Conservation (phyloP, 1,140 invertebrate species). For the Meloidogyne exigua region DNA sequence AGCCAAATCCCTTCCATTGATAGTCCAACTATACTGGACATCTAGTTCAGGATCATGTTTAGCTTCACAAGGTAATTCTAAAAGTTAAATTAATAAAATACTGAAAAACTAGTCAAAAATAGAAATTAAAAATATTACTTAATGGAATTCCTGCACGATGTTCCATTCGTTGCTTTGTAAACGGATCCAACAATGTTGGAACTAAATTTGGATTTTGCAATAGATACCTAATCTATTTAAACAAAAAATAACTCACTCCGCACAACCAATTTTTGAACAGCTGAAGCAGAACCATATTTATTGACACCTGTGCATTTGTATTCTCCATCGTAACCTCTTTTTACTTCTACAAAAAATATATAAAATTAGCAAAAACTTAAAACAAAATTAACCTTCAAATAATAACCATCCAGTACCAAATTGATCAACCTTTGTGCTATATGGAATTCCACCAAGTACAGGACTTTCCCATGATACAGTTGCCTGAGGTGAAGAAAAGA, state of each 20-base stretch:
- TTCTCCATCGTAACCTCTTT: slow-evolving; percentile 68
- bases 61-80: slow-evolving; percentile 83
- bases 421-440: slow-evolving; percentile 50
- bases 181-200: slow-evolving; percentile 53
- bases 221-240: neutral
- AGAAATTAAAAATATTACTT: slow-evolving; percentile 60
- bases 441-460: slow-evolving; percentile 42
- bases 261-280: slow-evolving; percentile 49
- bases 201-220: slow-evolving; percentile 31
- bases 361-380: slow-evolving; percentile 53
- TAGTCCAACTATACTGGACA: slow-evolving; percentile 79
- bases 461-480: slow-evolving; percentile 82
- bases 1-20: slow-evolving; percentile 65
- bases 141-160: slow-evolving; percentile 75
- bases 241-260: slow-evolving; percentile 41
- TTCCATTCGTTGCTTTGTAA: slow-evolving; percentile 41
- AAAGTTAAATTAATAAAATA: no score
- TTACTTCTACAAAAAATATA: slow-evolving; percentile 77
- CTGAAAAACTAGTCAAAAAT: neutral
- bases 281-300: slow-evolving; percentile 57
- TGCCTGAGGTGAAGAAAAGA: slow-evolving; percentile 90
- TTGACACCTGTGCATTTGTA: slow-evolving; percentile 59
- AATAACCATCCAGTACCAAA: slow-evolving; percentile 77
- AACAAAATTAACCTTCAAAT: slow-evolving; percentile 68
- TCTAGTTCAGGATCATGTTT: slow-evolving; percentile 78